Evolutionary conservation across 2,888 invertebrate genomes (phyloP).

Genomic region (Caenorhabditis sp.): DNA sequence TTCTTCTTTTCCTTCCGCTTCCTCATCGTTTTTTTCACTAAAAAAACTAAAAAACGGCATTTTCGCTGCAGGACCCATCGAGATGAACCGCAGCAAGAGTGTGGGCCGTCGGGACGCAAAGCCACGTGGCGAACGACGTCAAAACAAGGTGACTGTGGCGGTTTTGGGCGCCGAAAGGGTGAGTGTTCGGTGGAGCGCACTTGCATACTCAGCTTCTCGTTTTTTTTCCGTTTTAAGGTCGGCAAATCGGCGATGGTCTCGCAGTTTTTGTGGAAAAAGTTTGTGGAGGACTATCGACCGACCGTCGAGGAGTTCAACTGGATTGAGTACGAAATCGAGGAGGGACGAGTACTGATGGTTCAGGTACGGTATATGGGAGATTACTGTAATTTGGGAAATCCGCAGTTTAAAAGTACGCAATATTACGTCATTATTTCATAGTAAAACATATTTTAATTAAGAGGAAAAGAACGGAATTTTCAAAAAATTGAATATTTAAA

Average conservation of each 20-base stretch:
- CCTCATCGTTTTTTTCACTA: too few relatives aligned
- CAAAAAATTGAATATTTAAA: too few relatives aligned
- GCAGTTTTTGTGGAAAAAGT: conserved; percentile 81
- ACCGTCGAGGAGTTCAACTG: conserved; percentile 83
- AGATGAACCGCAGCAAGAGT: conserved; percentile 65
- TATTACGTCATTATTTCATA: too few relatives aligned
- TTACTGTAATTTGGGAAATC: neutral
- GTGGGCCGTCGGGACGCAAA: conserved; percentile 59
- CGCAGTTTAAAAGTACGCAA: conserved; percentile 9
- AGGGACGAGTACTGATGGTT: conserved; percentile 64
- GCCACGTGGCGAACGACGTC: conserved; percentile 38
- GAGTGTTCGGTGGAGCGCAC: neutral
- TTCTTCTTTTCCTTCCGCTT: neutral
- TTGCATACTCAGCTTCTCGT: too few relatives aligned
- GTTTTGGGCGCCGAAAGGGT: conserved; percentile 64
- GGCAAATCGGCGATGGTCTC: conserved; percentile 82
- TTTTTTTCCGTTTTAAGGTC: too few relatives aligned
- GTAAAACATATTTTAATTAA: too few relatives aligned
- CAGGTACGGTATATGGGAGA: conserved; percentile 55
- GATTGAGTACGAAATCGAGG: conserved; percentile 81
- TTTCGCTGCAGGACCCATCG: conserved; percentile 5
- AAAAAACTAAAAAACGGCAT: too few relatives aligned
- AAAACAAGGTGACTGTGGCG: conserved; percentile 62
- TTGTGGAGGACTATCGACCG: conserved; percentile 78
- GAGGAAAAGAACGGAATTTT: too few relatives aligned